Base-by-base conservation (phyloP, 1,140 invertebrate species). In the Meteorus sp. region DNA sequence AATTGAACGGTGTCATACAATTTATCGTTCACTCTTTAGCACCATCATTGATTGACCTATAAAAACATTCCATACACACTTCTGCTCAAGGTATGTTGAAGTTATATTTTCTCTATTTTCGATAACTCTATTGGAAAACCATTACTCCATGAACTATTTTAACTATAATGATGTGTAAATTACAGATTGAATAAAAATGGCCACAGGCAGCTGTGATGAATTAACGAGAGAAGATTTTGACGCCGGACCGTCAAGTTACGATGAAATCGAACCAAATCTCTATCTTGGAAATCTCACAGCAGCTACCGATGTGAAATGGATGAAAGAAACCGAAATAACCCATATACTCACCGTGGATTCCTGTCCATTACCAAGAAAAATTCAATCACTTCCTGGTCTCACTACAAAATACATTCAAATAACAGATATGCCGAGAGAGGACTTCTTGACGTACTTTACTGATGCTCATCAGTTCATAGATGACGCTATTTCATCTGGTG, bases 331-430 rank as follows among this genome's bases (percentile, higher is more conserved):
- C 27, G 84, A 85, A 65, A 87, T 93, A 22, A 88, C 85, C 8
- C 86, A 90, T 66, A 90, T 94, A 60, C 72, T 94, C 8, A 93
- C 91, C 0, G 82, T 93, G 43, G 92, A 94, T 72, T 86, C 90
- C 2, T 90, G 91, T 65, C 91, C 91, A 9, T 77, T 94, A 56
- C 90, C 91, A 0, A 81, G 86, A 65, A 85, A 85, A 64, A 86
- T 93, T 45, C 77, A 85, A 39, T 84, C 88, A 59, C 70, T 88
- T 3, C 84, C 84, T 23, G 82, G 87, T 56, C 75, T 93, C 19
- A 84, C 76, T 31, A 85, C 85, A 9, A 90, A 90, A 75, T 94
- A 86, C 74, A 84, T 93, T 22, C 89, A 92, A 77, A 84, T 93
- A 65, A 87, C 89, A 2, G 91, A 94, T 78, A 85, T 90, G 73